These are phyloP conservation scores for Piezodorus guildinii DNA, from an alignment of 1,140 invertebrate species.

Conservation along the genomic window DNA sequence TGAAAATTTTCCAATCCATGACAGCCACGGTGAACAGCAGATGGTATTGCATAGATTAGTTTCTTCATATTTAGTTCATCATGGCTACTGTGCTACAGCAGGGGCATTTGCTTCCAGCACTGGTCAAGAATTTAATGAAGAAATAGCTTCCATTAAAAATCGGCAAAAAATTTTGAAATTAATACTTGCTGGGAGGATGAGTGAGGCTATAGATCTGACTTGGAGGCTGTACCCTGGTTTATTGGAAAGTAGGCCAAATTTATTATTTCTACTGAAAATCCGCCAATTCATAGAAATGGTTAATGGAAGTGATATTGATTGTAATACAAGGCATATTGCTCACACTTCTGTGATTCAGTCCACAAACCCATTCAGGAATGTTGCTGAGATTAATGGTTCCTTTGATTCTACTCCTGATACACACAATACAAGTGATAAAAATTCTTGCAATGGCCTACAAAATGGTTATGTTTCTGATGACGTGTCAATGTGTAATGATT, in stretches of 20 bases:
- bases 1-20: slow-evolving; percentile 73
- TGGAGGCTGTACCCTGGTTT: slow-evolving; percentile 80
- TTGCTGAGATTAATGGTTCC: slow-evolving; percentile 26
- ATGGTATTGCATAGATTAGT: slow-evolving; percentile 68
- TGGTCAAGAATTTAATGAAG: slow-evolving; percentile 80
- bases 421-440: slow-evolving; percentile 37
- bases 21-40: slow-evolving; percentile 82
- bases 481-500: slow-evolving; percentile 10
- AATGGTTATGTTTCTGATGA: slow-evolving; percentile 48
- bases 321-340: slow-evolving; percentile 15
- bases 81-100: slow-evolving; percentile 91
- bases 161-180: slow-evolving; percentile 94
- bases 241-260: slow-evolving; percentile 75
- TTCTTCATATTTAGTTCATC: slow-evolving; percentile 91
- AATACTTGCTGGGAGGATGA: slow-evolving; percentile 80
- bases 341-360: slow-evolving; percentile 43
- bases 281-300: slow-evolving; percentile 96
- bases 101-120: slow-evolving; percentile 87
- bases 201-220: slow-evolving; percentile 86
- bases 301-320: slow-evolving; percentile 61
- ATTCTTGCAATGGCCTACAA: slow-evolving; percentile 48
- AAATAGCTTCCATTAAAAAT: slow-evolving; percentile 89
- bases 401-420: slow-evolving; percentile 30
- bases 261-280: slow-evolving; percentile 90
- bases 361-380: slow-evolving; percentile 18